phyloP scores from a whole-genome alignment of 2,113 vertebrate species.

The Xerus inauris region DNA sequence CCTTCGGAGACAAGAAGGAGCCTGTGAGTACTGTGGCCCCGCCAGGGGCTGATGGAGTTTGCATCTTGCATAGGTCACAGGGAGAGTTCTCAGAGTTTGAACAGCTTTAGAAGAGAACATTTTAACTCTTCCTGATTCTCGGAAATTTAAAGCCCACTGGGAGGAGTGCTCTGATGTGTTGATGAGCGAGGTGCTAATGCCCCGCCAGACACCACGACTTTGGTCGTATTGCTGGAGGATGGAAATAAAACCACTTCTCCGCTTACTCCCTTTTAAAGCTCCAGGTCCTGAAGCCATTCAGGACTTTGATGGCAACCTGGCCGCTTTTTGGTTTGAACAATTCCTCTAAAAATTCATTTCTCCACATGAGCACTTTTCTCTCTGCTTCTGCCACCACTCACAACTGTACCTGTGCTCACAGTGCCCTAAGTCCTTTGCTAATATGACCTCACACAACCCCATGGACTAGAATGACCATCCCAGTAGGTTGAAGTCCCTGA shows the following conservation, averaged over 20 bases:
- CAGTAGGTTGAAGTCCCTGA: rapidly evolving
- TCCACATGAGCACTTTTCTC: too few species aligned
- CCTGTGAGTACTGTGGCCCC: rapidly evolving
- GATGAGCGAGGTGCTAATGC: too few species aligned
- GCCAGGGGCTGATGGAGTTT: not conserved
- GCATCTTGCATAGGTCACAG: rapidly evolving
- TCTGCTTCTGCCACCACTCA: not conserved
- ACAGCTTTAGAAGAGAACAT: too few species aligned
- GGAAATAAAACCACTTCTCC: not conserved
- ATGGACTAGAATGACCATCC: too few species aligned
- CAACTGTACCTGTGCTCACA: too few species aligned
- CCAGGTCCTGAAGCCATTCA: not conserved
- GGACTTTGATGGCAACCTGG: not conserved
- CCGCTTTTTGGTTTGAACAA: not conserved
- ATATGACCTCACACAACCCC: not conserved
- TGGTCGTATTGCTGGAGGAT: rapidly evolving
- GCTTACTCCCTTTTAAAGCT: not conserved
- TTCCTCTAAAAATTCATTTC: not conserved
- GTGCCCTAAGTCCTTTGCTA: too few species aligned
- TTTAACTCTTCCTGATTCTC: rapidly evolving
- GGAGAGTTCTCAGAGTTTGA: not conserved
- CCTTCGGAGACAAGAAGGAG: conserved; percentile 82
- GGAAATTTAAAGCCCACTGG: not conserved
- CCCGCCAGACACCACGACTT: not conserved
- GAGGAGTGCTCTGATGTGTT: rapidly evolving